Conservation (phyloP, 1,140 invertebrate genomes). For the Trialeurodes vaporariorum region DNA sequence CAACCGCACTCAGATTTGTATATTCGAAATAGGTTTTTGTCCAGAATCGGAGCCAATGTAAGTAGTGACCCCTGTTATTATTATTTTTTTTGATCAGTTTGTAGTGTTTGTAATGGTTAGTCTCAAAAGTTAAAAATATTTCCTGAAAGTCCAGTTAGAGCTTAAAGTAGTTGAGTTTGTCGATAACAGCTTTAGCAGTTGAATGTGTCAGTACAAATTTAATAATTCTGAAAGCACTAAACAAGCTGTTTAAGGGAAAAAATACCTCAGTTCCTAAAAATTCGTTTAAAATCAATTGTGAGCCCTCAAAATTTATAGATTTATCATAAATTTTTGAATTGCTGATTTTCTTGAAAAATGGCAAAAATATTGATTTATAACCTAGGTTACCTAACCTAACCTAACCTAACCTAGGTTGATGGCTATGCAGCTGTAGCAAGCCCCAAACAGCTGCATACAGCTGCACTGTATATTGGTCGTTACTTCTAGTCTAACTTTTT, state of each 20-base stretch:
- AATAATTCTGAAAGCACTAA: neutral
- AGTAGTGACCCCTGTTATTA: constrained; percentile 19
- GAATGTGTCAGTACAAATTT: too few relatives aligned
- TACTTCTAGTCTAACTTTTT: too few relatives aligned
- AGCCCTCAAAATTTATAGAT: neutral
- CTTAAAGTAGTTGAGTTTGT: too few relatives aligned
- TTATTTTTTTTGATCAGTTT: neutral
- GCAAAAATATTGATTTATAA: too few relatives aligned
- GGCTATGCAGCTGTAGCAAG: too few relatives aligned
- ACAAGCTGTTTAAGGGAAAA: neutral
- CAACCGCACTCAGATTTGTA: constrained; percentile 36
- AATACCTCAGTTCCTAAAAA: neutral
- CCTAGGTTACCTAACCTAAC: too few relatives aligned
- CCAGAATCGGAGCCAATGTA: constrained; percentile 45
- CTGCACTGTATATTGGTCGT: too few relatives aligned
- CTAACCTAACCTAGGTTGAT: too few relatives aligned
- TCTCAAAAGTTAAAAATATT: neutral
- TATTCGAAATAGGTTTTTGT: constrained; percentile 49
- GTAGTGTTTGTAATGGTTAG: neutral
- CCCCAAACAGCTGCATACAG: too few relatives aligned
- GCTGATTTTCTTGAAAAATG: too few relatives aligned
- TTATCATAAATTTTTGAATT: too few relatives aligned
- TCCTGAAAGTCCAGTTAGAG: neutral
- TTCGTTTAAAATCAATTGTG: neutral
- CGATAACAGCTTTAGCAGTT: too few relatives aligned